A percentile compares a stretch with the other conserved stretches of the same genome.
phyloP scores from a whole-genome alignment of 2,113 vertebrate species.

The Amia ocellicauda region DNA sequence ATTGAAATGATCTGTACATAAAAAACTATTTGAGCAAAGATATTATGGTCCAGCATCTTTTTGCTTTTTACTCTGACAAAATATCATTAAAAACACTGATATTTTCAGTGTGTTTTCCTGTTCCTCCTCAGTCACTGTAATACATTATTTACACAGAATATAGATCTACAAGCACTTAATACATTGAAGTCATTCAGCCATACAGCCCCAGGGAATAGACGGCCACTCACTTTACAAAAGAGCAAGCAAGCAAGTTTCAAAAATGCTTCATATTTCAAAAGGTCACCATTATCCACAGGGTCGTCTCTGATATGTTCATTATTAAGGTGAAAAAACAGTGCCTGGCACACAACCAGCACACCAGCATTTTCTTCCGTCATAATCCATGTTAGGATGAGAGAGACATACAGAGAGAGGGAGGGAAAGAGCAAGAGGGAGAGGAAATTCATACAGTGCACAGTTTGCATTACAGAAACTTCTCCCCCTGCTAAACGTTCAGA shows the following conservation, averaged over 20 bases:
- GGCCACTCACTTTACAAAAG: constrained; percentile 58
- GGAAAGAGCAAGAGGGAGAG: constrained; percentile 34
- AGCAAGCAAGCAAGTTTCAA: constrained; percentile 57
- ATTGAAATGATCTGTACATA: too few relatives aligned
- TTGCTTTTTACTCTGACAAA: too few relatives aligned
- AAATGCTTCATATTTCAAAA: constrained; percentile 57
- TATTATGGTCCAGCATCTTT: too few relatives aligned
- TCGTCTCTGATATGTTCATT: constrained; percentile 68
- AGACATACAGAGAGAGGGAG: constrained; percentile 16
- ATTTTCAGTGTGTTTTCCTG: background rate
- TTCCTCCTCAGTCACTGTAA: constrained; percentile 32
- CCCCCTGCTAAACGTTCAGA: constrained; percentile 51
- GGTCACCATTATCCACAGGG: constrained; percentile 63
- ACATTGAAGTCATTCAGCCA: constrained; percentile 44
- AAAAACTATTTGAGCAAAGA: too few relatives aligned
- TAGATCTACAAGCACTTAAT: constrained; percentile 54
- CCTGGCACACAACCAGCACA: constrained; percentile 34
- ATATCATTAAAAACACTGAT: too few relatives aligned
- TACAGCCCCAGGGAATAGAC: constrained; percentile 48
- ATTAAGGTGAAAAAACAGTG: constrained; percentile 44
- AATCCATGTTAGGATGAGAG: constrained; percentile 31
- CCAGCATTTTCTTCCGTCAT: constrained; percentile 44
- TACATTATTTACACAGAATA: constrained; percentile 61
- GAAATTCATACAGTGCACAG: constrained; percentile 20
- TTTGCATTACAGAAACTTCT: constrained; percentile 52